Evolutionary conservation across 23 tunicate genomes (phyloP), one percentile per base, ranked within the genome.

Genomic region (Pegea sp.): DNA sequence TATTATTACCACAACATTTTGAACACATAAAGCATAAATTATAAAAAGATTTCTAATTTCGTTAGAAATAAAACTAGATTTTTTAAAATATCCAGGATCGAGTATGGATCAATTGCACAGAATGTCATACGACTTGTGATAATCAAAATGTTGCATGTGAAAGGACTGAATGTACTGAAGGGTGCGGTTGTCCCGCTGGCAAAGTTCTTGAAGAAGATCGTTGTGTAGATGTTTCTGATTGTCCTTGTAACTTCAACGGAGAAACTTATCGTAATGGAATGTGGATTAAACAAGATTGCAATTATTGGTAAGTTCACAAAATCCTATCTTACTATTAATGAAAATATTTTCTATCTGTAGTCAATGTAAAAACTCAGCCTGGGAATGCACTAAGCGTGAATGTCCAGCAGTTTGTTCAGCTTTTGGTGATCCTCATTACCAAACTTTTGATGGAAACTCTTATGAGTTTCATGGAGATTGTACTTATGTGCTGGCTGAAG

Each of bases 381-480:
- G 95, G 95, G 31, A 63, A 34, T 84, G 95, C 77, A 74, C 76
- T 3, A 54, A 74, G 25, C 33, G 62, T 44, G 72, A 74, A 57
- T 84, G 95, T 30, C 77, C 95, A 4, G 70, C 84, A 5, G 49
- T 34, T 49, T 84, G 95, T 68, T 61, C 71, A 0, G 95, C 95
- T 0, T 84, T 62, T 53, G 95, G 95, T 20, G 95, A 84, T 57
- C 95, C 95, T 26, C 95, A 84, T 49, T 84, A 84, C 56, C 62
- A 67, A 44, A 73, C 95, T 24, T 84, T 84, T 67, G 95, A 84
- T 56, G 64, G 64, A 30, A 61, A 44, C 34, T 43, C 66, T 26
- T 84, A 19, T 44, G 95, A 73, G 48, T 84, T 67, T 31, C 95
- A 84, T 46, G 95, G 95, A 21, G 95, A 84, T 53, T 84, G 95